These are phyloP conservation scores for Trichopria drosophilae DNA, from an alignment of 2,888 invertebrate species.

Conservation along the genomic window DNA sequence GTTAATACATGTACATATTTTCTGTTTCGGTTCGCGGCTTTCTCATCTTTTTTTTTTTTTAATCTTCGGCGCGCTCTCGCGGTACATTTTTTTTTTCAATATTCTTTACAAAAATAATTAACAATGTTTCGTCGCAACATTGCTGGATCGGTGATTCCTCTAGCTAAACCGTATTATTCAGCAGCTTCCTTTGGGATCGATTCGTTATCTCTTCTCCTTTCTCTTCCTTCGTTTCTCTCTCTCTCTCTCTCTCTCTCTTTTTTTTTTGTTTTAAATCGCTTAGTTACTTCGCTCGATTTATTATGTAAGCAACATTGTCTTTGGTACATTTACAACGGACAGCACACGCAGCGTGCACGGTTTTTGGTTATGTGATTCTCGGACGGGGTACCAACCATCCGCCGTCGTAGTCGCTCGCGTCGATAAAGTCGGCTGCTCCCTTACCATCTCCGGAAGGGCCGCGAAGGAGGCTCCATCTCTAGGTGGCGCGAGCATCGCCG, in stretches of 20 bases:
- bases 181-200: slow-evolving; percentile 40
- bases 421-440: slow-evolving; percentile 22
- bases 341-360: slow-evolving; percentile 48
- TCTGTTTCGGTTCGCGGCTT: slow-evolving; percentile 25
- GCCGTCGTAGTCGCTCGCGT: slow-evolving; percentile 41
- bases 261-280: slow-evolving; percentile 28
- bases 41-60: slow-evolving; percentile 8
- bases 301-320: slow-evolving; percentile 47
- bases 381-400: slow-evolving; percentile 45
- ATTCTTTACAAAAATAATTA: slow-evolving; percentile 55
- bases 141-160: slow-evolving; percentile 47
- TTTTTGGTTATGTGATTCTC: slow-evolving; percentile 16
- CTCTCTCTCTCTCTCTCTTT: slow-evolving; percentile 27
- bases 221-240: slow-evolving; percentile 17
- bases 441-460: no score
- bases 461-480: no score
- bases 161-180: slow-evolving; percentile 39
- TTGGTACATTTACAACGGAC: slow-evolving; percentile 57
- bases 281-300: slow-evolving; percentile 13
- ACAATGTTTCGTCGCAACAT: slow-evolving; percentile 52
- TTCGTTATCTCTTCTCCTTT: slow-evolving; percentile 29
- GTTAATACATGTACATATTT: slow-evolving; percentile 51
- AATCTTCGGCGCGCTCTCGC: slow-evolving; percentile 17
- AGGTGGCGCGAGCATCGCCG: no score
- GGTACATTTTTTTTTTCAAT: slow-evolving; percentile 22